A percentile compares a stretch with the other conserved stretches of the same genome.
Evolutionary conservation across 2,888 invertebrate genomes (phyloP).

Genomic region (Priapulus caudatus): DNA sequence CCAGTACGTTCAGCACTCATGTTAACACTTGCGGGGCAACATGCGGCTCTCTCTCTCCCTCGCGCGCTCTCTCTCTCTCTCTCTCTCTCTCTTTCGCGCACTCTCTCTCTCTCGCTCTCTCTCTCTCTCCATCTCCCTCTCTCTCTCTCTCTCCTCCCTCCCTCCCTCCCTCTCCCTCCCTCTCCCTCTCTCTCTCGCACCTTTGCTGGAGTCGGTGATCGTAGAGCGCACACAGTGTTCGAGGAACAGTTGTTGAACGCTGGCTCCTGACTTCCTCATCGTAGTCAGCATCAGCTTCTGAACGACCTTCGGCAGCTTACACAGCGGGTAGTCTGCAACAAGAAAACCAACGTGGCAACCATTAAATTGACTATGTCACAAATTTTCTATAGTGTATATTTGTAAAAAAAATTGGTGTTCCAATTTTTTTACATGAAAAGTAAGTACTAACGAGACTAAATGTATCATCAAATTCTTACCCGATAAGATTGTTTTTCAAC

Average conservation of each 20-base stretch:
- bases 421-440: too few species aligned
- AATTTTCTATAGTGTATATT: too few species aligned
- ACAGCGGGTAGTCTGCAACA: constrained; percentile 32
- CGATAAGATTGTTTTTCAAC: too few species aligned
- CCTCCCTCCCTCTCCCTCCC: too few species aligned
- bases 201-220: constrained; percentile 31
- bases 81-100: background rate
- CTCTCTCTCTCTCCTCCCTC: constrained; percentile 1
- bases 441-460: too few species aligned
- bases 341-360: constrained; percentile 4
- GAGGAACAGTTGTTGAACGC: constrained; percentile 32
- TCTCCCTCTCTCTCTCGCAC: constrained; percentile 17
- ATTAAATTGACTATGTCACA: background rate
- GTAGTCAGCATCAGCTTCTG: constrained; percentile 27
- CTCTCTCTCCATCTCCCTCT: constrained; percentile 1
- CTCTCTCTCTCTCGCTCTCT: constrained; percentile 1
- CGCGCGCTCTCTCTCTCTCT: background rate
- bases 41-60: constrained; percentile 1
- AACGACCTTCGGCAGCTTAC: constrained; percentile 26
- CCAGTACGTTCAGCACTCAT: too few species aligned
- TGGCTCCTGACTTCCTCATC: constrained; percentile 27
- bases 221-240: constrained; percentile 34
- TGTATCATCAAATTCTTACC: too few species aligned
- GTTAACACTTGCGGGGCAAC: too few species aligned
- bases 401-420: too few species aligned